phyloP scores from a whole-genome alignment of 2,888 invertebrate species.

The Lasioglossum vierecki region DNA sequence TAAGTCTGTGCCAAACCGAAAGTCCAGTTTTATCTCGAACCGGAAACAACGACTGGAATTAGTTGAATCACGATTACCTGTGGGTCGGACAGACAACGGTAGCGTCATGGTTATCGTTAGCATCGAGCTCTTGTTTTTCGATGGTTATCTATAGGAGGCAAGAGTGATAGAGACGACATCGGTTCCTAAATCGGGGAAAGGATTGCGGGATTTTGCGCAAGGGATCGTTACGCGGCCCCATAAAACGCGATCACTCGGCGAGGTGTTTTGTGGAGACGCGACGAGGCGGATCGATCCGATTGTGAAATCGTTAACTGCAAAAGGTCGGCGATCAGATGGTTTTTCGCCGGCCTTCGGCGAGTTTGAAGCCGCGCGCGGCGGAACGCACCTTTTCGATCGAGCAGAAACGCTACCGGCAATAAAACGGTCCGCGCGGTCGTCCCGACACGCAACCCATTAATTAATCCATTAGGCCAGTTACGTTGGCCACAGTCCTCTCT shows the following conservation, averaged over 20 bases:
- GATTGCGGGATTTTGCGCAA: not conserved
- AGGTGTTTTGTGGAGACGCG: not conserved
- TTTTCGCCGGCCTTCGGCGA: conserved; percentile 26
- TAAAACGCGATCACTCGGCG: not conserved
- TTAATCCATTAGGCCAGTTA: conserved; percentile 60
- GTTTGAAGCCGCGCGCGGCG: conserved; percentile 27
- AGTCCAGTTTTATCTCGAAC: not conserved
- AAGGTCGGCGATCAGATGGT: conserved; percentile 16
- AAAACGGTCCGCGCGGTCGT: conserved; percentile 46
- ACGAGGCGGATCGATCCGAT: not conserved
- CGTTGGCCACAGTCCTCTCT: conserved; percentile 32
- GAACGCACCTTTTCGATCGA: conserved; percentile 28
- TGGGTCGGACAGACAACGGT: no score
- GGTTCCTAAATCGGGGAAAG: not conserved
- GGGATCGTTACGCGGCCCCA: not conserved
- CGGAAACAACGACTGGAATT: not conserved
- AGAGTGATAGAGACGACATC: not conserved
- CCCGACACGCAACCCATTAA: conserved; percentile 53
- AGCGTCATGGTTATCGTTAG: not conserved
- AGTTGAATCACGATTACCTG: not conserved
- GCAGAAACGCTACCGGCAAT: conserved; percentile 40
- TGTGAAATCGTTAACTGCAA: not conserved
- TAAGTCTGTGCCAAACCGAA: not conserved
- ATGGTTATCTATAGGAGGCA: not conserved
- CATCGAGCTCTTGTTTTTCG: not conserved